Base-by-base conservation (phyloP, 2,113 vertebrate species). In the Xiphias gladius region DNA sequence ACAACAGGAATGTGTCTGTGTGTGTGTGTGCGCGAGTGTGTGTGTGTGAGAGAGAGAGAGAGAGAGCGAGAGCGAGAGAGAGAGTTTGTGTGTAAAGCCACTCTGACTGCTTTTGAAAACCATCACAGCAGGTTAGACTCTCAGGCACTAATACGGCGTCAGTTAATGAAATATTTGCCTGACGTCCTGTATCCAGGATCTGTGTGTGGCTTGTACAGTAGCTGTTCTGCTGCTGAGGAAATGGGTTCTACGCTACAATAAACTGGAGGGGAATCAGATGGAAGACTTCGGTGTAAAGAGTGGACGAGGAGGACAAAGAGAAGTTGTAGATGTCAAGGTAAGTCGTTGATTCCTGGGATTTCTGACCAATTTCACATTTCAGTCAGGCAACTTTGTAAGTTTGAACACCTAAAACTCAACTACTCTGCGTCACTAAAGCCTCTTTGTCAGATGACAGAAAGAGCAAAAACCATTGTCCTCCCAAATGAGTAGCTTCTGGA, bases 261-360 rank as follows among this genome's bases (percentile, higher is more conserved):
- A 65, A 10, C 35, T 20, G 62, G 39, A 76, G 55, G n/a, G 7
- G 68, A 80, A 52, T 39, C 57, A 22, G 70, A 93, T 91, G 86
- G 62, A 68, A 39, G 75, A 48, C 3, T 41, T 43, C 41, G 2
- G 54, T 1, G 39, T 30, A 0, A 75, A 59, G 62, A 76, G 26
- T 3, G 65, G 37, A 62, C 55, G 30, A 66, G 69, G 46, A 54
- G 58, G 17, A 17, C 22, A 14, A 14, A 19, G 35, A 43, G 67
- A 26, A 46, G 65, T 1, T 0, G 13, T 74, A 2, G 28, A 81
- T 46, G 63, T 84, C 4, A 50, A 82, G 69, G 82, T 84, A 14
- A 57, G 80, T 65, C 2, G 9, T 20, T 62, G 4, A 22, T 14
- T 39, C 32, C n/a, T n/a, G n/a, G n/a, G n/a, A n/a, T n/a, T n/a